Evolutionary conservation across 2,797 vertebrate genomes (phyloP).

Genomic region (Galago senegalensis): DNA sequence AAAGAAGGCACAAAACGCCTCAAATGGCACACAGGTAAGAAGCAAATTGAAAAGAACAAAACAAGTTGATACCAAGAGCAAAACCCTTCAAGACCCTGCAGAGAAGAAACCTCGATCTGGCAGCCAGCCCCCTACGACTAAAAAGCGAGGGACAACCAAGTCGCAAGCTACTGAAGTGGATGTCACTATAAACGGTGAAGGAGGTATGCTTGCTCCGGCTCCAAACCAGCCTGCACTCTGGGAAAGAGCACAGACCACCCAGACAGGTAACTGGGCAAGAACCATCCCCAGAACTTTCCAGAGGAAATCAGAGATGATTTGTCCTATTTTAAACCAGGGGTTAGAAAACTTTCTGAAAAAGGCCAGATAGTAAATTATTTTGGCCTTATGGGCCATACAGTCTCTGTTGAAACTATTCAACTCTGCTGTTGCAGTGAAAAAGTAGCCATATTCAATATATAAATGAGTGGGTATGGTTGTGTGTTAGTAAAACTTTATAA

Average conservation of each 20-base stretch:
- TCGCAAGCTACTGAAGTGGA: slow-evolving; percentile 50
- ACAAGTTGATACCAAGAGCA: slow-evolving; percentile 67
- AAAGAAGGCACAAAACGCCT: slow-evolving; percentile 76
- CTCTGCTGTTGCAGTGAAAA: not conserved
- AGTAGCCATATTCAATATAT: not conserved
- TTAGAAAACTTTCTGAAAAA: slow-evolving; percentile 39
- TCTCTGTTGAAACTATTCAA: not conserved
- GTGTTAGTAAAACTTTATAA: not conserved
- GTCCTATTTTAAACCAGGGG: not conserved
- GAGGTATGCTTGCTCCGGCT: slow-evolving; percentile 49
- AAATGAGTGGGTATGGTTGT: not conserved
- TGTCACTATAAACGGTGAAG: slow-evolving; percentile 48
- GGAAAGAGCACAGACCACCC: slow-evolving; percentile 68
- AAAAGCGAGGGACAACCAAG: slow-evolving; percentile 37
- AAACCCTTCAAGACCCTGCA: slow-evolving; percentile 73
- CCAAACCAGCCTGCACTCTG: slow-evolving; percentile 3
- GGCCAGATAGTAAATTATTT: not conserved
- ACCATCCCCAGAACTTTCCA: not conserved
- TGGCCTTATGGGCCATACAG: not conserved
- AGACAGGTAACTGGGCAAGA: slow-evolving; percentile 83
- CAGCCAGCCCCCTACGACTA: not conserved
- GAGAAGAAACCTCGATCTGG: slow-evolving; percentile 72
- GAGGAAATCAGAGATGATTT: not conserved
- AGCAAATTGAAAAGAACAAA: slow-evolving; percentile 80
- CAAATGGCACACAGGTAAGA: slow-evolving; percentile 66